Percentiles rank a stretch among this genome's conserved stretches.
Evolutionary conservation across 1,140 invertebrate species (phyloP).

Genomic region (Sycophila sp.): DNA sequence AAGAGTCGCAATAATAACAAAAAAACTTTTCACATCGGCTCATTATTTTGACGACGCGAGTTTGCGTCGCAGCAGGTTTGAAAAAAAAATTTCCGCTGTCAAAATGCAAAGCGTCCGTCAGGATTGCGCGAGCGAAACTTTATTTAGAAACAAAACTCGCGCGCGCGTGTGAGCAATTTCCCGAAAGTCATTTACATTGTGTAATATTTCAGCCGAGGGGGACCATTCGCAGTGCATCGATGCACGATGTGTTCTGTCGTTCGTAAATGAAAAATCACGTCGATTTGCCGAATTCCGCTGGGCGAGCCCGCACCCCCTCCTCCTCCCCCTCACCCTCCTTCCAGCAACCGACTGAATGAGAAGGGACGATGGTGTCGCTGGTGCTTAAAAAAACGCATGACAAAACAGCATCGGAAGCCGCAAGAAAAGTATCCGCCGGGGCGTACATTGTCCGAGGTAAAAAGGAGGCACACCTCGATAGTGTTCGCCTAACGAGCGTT

Average conservation of each 20-base stretch:
- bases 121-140: too few relatives aligned
- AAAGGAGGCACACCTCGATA: slow-evolving; percentile 28
- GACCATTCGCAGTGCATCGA: not conserved
- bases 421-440: not conserved
- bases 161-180: too few relatives aligned
- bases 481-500: slow-evolving; percentile 33
- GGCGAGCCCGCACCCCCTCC: not conserved
- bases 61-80: too few relatives aligned
- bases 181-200: too few relatives aligned
- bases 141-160: too few relatives aligned
- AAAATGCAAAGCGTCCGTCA: too few relatives aligned
- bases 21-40: too few relatives aligned
- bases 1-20: too few relatives aligned
- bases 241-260: not conserved
- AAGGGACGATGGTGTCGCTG: not conserved
- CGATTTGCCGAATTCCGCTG: not conserved
- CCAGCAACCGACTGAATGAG: not conserved
- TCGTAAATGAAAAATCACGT: not conserved
- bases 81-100: too few relatives aligned
- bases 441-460: slow-evolving; percentile 9
- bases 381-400: not conserved
- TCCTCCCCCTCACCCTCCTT: not conserved
- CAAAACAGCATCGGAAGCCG: slow-evolving; percentile 5
- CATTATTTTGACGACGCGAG: too few relatives aligned
- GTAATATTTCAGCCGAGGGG: too few relatives aligned